Evolutionary conservation across 2,113 vertebrate species (phyloP).

Genomic region (Chaenocephalus aceratus): DNA sequence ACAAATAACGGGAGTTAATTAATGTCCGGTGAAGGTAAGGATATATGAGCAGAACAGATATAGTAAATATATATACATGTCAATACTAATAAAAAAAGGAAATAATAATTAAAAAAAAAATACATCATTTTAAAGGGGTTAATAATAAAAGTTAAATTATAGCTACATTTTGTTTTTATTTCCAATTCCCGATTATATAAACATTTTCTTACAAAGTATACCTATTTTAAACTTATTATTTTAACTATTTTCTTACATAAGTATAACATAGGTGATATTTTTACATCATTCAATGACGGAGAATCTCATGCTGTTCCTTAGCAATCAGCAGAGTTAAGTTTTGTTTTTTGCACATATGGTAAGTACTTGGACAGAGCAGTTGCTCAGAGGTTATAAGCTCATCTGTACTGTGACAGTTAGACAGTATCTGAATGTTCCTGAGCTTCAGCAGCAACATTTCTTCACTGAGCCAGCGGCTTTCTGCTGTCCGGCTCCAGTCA

Average conservation of each 20-base stretch:
- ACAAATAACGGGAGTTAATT: no score
- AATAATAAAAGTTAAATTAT: no score
- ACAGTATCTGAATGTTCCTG: slow-evolving; percentile 7
- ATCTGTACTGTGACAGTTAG: neutral
- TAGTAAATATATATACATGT: no score
- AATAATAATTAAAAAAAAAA: no score
- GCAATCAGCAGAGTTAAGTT: slow-evolving; percentile 18
- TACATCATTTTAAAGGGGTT: no score
- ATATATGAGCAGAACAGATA: no score
- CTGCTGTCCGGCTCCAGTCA: slow-evolving; percentile 2
- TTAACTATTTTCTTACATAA: no score
- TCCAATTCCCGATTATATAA: neutral
- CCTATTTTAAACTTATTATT: no score
- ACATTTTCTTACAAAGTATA: neutral
- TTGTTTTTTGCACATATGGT: slow-evolving; percentile 2
- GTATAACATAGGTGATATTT: neutral
- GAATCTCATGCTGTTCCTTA: neutral
- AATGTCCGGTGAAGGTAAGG: no score
- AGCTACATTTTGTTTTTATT: neutral
- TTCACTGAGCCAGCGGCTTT: slow-evolving; percentile 29
- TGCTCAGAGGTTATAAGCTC: slow-evolving; percentile 11
- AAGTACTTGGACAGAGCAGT: slow-evolving; percentile 2
- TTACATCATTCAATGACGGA: neutral
- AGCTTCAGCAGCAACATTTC: slow-evolving; percentile 42
- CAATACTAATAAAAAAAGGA: no score